A percentile compares a stretch with the other conserved stretches of the same genome.
Evolutionary conservation across 2,888 invertebrate genomes (phyloP).

Genomic region (Netelia virgata): DNA sequence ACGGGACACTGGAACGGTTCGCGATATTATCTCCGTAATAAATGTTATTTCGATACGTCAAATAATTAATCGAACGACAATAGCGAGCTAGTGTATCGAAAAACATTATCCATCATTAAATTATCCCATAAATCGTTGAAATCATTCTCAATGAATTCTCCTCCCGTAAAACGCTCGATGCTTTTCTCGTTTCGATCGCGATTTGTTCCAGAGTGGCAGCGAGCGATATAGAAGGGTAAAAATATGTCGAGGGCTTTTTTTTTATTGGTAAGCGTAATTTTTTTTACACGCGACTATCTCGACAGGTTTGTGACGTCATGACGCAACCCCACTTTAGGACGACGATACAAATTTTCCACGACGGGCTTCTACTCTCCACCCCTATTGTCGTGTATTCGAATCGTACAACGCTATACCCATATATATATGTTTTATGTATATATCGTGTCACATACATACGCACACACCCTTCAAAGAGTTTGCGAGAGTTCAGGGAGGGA

Average conservation of each 20-base stretch:
- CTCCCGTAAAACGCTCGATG: too few species aligned
- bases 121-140: too few species aligned
- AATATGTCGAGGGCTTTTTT: neutral
- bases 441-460: neutral
- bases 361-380: constrained; percentile 31
- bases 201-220: too few species aligned
- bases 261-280: constrained; percentile 65
- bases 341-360: constrained; percentile 72
- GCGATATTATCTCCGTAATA: too few species aligned
- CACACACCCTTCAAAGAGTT: neutral
- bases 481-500: neutral
- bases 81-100: too few species aligned
- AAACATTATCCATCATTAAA: too few species aligned
- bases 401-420: constrained; percentile 68
- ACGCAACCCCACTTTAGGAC: constrained; percentile 74
- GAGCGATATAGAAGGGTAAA: too few species aligned
- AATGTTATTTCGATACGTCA: too few species aligned
- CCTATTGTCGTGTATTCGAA: constrained; percentile 45
- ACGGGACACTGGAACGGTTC: too few species aligned
- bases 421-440: constrained; percentile 67
- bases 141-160: too few species aligned
- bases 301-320: constrained; percentile 66
- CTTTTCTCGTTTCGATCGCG: too few species aligned
- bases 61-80: too few species aligned
- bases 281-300: constrained; percentile 71